Conservation (phyloP, 2,113 vertebrate genomes). For the Hippolais icterina region DNA sequence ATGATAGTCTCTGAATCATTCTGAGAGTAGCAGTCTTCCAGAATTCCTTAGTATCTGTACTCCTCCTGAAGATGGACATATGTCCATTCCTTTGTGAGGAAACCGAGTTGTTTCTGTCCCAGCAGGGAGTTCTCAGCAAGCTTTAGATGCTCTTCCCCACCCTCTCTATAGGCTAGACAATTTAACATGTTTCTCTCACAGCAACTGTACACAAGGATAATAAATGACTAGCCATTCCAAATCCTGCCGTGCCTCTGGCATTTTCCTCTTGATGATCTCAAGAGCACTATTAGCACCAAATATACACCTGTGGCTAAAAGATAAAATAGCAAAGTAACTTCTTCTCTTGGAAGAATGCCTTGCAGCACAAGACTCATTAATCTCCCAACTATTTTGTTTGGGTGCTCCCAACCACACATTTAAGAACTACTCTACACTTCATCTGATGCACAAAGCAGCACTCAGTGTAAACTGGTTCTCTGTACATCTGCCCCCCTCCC, state of each 20-base stretch:
- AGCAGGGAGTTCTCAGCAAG: conserved; percentile 32
- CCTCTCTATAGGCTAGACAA: not conserved
- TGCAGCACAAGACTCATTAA: conserved; percentile 23
- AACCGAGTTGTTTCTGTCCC: conserved; percentile 51
- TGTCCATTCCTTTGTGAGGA: not conserved
- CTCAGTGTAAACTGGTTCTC: not conserved
- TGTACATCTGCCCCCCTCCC: rapidly evolving
- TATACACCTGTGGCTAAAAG: conserved; percentile 57
- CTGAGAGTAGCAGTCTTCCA: not conserved
- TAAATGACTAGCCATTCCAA: conserved; percentile 56
- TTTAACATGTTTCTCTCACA: conserved; percentile 38
- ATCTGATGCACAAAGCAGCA: not conserved
- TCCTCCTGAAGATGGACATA: not conserved
- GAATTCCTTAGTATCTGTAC: conserved; percentile 13
- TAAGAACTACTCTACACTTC: not conserved
- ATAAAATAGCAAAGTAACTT: conserved; percentile 38
- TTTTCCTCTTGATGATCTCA: conserved; percentile 54
- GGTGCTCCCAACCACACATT: not conserved
- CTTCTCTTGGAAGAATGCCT: conserved; percentile 43
- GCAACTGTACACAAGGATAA: not conserved
- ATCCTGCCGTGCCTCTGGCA: conserved; percentile 37
- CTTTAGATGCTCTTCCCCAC: conserved; percentile 39
- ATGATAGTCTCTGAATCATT: not conserved
- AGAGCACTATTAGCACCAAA: conserved; percentile 60
- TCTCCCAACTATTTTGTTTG: conserved; percentile 28